Percentiles rank a stretch among this genome's conserved stretches.
These are phyloP conservation scores for Cheilosia vernalis DNA, from an alignment of 2,888 invertebrate genomes.

Conservation along the genomic window DNA sequence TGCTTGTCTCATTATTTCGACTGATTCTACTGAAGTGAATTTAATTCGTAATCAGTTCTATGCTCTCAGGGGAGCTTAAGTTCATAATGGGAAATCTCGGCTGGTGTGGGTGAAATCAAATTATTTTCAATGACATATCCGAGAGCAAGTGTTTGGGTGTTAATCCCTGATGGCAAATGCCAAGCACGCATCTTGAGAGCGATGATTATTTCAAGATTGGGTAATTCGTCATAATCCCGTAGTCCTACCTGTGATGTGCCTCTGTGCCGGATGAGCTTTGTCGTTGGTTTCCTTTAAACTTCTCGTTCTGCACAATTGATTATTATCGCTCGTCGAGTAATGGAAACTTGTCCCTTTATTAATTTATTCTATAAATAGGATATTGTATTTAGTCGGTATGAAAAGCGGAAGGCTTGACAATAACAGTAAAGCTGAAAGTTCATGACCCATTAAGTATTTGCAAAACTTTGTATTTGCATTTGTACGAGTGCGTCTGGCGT, in stretches of 20 bases:
- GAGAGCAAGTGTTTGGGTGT: constrained; percentile 43
- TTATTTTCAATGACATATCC: constrained; percentile 26
- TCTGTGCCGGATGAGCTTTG: constrained; percentile 12
- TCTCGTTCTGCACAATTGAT: constrained; percentile 19
- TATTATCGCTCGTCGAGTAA: constrained; percentile 43
- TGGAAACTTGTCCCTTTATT: constrained; percentile 37
- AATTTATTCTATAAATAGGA: constrained; percentile 61
- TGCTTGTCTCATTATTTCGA: constrained; percentile 40
- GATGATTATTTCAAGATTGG: constrained; percentile 50
- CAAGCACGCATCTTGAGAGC: constrained; percentile 56
- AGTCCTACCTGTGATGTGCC: not conserved
- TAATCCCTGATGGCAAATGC: constrained; percentile 53
- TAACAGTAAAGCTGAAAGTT: constrained; percentile 25
- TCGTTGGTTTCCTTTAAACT: not conserved
- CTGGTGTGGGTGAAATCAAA: constrained; percentile 30
- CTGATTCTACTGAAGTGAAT: constrained; percentile 56
- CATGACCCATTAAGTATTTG: constrained; percentile 51
- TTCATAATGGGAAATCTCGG: not conserved
- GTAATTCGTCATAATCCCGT: constrained; percentile 46
- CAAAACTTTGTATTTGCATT: constrained; percentile 15
- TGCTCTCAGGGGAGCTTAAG: constrained; percentile 24
- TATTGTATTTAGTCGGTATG: constrained; percentile 1
- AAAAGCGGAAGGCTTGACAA: not conserved
- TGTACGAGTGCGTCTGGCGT: not conserved
- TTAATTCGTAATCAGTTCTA: constrained; percentile 65